A percentile compares a stretch with the other conserved stretches of the same genome.
Evolutionary conservation across 1,140 invertebrate genomes (phyloP).

Genomic region (Parapsyche elsis): DNA sequence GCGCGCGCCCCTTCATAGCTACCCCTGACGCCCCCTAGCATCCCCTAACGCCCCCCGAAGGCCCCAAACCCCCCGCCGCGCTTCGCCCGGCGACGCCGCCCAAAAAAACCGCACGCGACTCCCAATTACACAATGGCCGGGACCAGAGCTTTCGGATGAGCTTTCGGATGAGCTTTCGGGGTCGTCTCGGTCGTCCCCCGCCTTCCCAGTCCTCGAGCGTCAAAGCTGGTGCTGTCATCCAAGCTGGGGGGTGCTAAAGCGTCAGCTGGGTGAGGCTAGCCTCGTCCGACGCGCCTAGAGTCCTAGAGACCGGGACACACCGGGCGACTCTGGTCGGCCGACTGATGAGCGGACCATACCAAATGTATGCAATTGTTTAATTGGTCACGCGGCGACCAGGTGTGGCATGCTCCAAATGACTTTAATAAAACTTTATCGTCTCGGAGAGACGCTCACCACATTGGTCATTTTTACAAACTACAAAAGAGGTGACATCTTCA

Average conservation of each 20-base stretch:
- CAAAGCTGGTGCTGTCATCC: not conserved
- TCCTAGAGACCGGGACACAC: not conserved
- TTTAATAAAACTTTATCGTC: no score
- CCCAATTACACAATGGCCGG: constrained; percentile 28
- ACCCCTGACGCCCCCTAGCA: not conserved
- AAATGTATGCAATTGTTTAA: no score
- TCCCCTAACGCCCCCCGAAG: not conserved
- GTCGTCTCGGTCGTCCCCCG: not conserved
- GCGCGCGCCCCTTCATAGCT: constrained; percentile 38
- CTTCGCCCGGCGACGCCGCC: constrained; percentile 25
- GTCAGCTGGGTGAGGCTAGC: no score
- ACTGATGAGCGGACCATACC: no score
- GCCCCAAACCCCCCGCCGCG: not conserved
- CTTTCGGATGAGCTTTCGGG: constrained; percentile 7
- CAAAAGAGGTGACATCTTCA: no score
- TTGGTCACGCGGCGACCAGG: no score
- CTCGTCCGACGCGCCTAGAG: no score
- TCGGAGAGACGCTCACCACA: no score
- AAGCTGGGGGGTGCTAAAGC: not conserved
- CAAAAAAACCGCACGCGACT: constrained; percentile 21
- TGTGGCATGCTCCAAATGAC: no score
- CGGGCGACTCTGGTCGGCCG: no score
- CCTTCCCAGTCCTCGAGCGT: not conserved
- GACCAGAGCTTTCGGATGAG: not conserved
- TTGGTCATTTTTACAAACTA: no score